These are phyloP conservation scores for Cephalopholis sonnerati DNA, from an alignment of 2,113 vertebrate genomes.

Conservation along the genomic window DNA sequence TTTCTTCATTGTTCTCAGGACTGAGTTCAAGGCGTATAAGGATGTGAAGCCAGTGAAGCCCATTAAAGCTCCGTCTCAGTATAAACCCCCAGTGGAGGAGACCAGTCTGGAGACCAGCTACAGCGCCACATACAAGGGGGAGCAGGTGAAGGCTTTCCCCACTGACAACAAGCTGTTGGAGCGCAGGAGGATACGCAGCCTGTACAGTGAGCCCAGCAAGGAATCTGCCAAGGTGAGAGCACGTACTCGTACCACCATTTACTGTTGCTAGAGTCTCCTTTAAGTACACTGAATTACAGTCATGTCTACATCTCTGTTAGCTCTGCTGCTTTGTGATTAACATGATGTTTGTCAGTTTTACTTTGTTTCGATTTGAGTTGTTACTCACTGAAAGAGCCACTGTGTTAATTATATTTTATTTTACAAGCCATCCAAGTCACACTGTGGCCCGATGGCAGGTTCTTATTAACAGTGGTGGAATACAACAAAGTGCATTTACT, in stretches of 20 bases:
- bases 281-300: not conserved
- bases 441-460: not conserved
- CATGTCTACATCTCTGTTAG: constrained; percentile 3
- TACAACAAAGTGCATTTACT: too few species aligned
- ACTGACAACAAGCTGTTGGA: constrained; percentile 92
- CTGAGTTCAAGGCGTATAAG: constrained; percentile 95
- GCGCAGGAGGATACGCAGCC: constrained; percentile 95
- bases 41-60: constrained; percentile 92
- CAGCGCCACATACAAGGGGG: constrained; percentile 93
- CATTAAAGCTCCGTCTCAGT: constrained; percentile 91
- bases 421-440: not conserved
- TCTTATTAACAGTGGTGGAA: not conserved
- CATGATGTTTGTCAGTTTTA: not conserved
- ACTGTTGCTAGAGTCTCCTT: not conserved
- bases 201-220: constrained; percentile 93
- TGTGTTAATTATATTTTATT: not conserved
- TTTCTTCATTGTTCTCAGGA: constrained; percentile 80
- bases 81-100: constrained; percentile 89
- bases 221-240: constrained; percentile 91
- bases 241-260: not conserved
- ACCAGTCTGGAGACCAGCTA: constrained; percentile 95
- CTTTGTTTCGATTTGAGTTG: not conserved
- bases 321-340: not conserved
- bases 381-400: not conserved
- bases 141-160: constrained; percentile 87